Base-by-base conservation (phyloP, 2,888 invertebrate genomes). In the Agonopterix heracliana region DNA sequence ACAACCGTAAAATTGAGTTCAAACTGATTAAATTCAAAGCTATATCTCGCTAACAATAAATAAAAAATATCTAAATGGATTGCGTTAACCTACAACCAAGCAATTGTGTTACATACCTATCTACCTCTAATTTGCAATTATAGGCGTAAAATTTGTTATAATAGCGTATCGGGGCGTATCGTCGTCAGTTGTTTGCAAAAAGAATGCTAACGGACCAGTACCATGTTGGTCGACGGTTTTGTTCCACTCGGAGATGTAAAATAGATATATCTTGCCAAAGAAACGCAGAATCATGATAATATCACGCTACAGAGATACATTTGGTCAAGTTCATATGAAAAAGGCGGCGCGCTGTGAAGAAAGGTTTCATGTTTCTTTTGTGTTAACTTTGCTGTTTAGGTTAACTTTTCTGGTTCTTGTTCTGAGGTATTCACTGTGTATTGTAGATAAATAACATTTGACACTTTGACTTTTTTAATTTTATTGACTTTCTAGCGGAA, bases 191-290 rank as follows among this genome's bases (percentile, higher is more conserved):
- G 69, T 71, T 80, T 65, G 78, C 79, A 63, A 82, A 81, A 80
- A 78, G 71, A 79, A 78, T 74, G 67, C 68, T 82, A 84, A 85
- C 83, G 82, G 84, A 57, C 67, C 60, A 55, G 55, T 70, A 67
- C 76, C 68, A 77, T 74, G 70, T 74, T 68, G 61, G 71, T 63
- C 52, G 71, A 61, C 51, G 57, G 61, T 60, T 65, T 61, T 63
- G 61, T 59, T 54, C 44, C 47, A 51, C 57, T 52, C 55, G 59
- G 26, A 26, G 26, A 11, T 10, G 26, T 59, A 54, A 60, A 66
- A 66, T 60, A 12, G 47, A 66, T 71, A 79, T 73, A 66, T 51
- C 52, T 59, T 62, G 59, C 57, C 57, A 63, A 64, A 69, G 68
- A 67, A 66, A 67, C 67, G 66, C 63, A 54, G 51, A 54, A 61